Evolutionary conservation across 2,888 invertebrate genomes (phyloP), one percentile per base, ranked within the genome.

Genomic region (Argynnis bischoffii): DNA sequence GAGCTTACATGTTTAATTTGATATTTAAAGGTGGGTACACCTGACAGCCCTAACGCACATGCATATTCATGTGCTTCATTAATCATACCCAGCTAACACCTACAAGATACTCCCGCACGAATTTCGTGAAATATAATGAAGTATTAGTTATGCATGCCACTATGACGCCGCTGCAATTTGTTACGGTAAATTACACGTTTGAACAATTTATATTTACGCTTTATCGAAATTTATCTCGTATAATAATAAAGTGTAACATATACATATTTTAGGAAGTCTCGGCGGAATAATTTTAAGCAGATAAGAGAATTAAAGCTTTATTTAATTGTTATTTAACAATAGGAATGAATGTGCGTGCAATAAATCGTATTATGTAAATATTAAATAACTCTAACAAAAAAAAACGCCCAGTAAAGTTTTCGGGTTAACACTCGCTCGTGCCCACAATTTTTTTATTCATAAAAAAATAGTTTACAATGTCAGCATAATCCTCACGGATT

Each of bases 41-140:
- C 86, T 89, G 90, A 85, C 90, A 88, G 82, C 84, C 83, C 85
- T 83, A 83, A 84, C 81, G 74, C 86, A 85, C 86, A 90, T 92
- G 86, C 89, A 92, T 92, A 92, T 92, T 92, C 92, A 92, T 90
- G 84, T 79, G 77, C 79, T 86, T 85, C 89, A 92, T 92, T 92
- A 92, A 91, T 90, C 90, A 90, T 85, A 81, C 78, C 77, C 73
- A 76, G 61, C 61, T 61, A 79, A 80, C 76, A 82, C 80, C 78
- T 79, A 79, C 79, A 70, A 69, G 68, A 64, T 61, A 64, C 60
- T 59, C 65, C 53, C 63, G 65, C 69, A 65, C 66, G 71, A 75
- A 74, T 72, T 74, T 72, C 72, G 72, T 69, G 73, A 74, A 75
- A 76, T 77, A 74, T 77, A 74, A 74, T 72, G 73, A 81, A 72